Evolutionary conservation across 2,797 vertebrate genomes (phyloP).

Genomic region (Acridotheres tristis): DNA sequence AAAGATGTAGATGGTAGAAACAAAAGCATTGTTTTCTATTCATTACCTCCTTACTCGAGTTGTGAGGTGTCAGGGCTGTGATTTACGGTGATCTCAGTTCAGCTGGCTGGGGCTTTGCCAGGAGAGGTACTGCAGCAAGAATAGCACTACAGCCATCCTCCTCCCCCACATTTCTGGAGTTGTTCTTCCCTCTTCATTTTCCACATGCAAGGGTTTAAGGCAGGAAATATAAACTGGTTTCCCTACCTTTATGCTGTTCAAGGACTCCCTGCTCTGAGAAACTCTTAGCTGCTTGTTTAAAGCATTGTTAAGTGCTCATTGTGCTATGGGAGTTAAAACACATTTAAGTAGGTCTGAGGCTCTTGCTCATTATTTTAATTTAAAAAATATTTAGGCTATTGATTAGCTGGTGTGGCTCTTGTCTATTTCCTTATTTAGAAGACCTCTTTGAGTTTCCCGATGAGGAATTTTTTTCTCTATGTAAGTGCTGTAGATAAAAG

Average conservation of each 20-base stretch:
- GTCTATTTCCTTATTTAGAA: not conserved
- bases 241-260: not conserved
- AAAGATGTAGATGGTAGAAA: not conserved
- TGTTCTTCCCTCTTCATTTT: not conserved
- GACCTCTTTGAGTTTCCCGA: not conserved
- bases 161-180: not conserved
- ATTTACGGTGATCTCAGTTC: not conserved
- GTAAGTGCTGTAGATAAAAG: not conserved
- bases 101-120: not conserved
- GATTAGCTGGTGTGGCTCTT: slow-evolving; percentile 12
- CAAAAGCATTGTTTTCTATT: not conserved
- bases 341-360: slow-evolving; percentile 5
- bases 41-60: not conserved
- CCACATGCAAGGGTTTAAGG: not conserved
- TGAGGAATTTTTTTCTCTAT: not conserved
- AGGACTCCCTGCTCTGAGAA: slow-evolving; percentile 33
- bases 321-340: not conserved
- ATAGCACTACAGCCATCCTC: not conserved
- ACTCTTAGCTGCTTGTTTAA: slow-evolving; percentile 3
- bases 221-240: not conserved
- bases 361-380: slow-evolving; percentile 6
- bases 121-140: not conserved
- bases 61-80: not conserved
- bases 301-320: not conserved
- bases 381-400: slow-evolving; percentile 45